Conservation (phyloP, 2,888 invertebrate species). For the Eupeodes latifasciatus region DNA sequence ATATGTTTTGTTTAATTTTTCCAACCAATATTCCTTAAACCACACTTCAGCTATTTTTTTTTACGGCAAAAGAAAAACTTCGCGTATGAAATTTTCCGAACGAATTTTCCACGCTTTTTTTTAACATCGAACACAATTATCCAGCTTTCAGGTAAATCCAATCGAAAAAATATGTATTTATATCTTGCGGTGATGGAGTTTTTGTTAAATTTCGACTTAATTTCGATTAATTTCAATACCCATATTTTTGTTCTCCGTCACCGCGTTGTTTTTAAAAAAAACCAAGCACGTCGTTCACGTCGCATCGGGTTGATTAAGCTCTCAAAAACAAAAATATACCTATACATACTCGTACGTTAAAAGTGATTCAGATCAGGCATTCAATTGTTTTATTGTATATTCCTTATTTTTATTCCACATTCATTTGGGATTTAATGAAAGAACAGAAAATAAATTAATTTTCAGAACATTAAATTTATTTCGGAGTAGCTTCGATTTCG, state of each 20-base stretch:
- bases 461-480: slow-evolving; percentile 39
- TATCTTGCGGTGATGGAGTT: slow-evolving; percentile 22
- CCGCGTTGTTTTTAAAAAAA: not conserved
- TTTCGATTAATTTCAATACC: slow-evolving; percentile 59
- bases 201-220: slow-evolving; percentile 61
- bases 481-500: not conserved
- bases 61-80: not conserved
- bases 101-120: not conserved
- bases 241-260: not conserved
- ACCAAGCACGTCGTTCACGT: slow-evolving; percentile 15
- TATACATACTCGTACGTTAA: not conserved
- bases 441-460: slow-evolving; percentile 45
- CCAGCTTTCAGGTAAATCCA: slow-evolving; percentile 43
- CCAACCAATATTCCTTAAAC: slow-evolving; percentile 5
- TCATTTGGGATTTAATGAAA: slow-evolving; percentile 24
- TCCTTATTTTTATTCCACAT: not conserved
- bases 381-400: not conserved
- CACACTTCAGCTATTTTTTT: not conserved
- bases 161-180: slow-evolving; percentile 43
- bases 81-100: slow-evolving; percentile 5
- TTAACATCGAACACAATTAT: slow-evolving; percentile 4
- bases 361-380: slow-evolving; percentile 8
- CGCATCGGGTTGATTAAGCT: slow-evolving; percentile 17
- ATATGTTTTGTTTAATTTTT: not conserved
- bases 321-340: slow-evolving; percentile 12